Evolutionary conservation across 2,113 vertebrate species (phyloP), one percentile per base, ranked within the genome.

Genomic region (Seriola rivoliana): DNA sequence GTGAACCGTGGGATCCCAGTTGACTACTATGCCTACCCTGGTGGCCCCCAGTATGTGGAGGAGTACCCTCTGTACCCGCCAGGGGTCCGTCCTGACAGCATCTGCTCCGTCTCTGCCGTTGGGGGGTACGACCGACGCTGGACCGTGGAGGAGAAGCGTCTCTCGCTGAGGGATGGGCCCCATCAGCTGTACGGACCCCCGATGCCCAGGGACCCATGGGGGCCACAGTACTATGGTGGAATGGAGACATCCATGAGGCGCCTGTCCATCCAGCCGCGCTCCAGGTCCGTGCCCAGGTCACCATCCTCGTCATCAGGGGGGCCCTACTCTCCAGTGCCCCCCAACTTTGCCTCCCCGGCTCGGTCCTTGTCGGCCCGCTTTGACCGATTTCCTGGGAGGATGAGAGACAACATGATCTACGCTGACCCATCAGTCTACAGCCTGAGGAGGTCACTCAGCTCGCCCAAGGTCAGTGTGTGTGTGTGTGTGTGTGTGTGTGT

Each of bases 271-370:
- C 97, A 98, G 92, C 97, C 98, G 5, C 97, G 97, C 0, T 99
- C 98, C 1, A 95, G 97, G 73, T 99, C 98, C 0, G 97, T 98
- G 69, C 97, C 98, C 4, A 96, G 98, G 74, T 99, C 98, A 0
- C 97, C 97, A 3, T 96, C 97, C 72, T 95, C 96, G 60, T 94
- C 92, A 11, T 93, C 91, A 0, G 96, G 96, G 75, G 97, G 97
- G 12, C 95, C 96, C 58, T 98, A 98, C 78, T 95, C 95, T 17
- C 82, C 90, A 14, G 95, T 88, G 0, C 86, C 95, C 0, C 94
- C 94, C 42, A 92, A 93, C n/a, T 99, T 97, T 78, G 86, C 85
- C 52, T 99, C 98, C 2, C 97, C 97, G 0, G 96, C 95, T 59
- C 95, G 96, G 64, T 99, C 97, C 0, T 96, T 96, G 50, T 98